Percentiles rank a stretch among this genome's conserved stretches.
Evolutionary conservation across 2,113 vertebrate species (phyloP).

Genomic region (Australoheros scitulus): DNA sequence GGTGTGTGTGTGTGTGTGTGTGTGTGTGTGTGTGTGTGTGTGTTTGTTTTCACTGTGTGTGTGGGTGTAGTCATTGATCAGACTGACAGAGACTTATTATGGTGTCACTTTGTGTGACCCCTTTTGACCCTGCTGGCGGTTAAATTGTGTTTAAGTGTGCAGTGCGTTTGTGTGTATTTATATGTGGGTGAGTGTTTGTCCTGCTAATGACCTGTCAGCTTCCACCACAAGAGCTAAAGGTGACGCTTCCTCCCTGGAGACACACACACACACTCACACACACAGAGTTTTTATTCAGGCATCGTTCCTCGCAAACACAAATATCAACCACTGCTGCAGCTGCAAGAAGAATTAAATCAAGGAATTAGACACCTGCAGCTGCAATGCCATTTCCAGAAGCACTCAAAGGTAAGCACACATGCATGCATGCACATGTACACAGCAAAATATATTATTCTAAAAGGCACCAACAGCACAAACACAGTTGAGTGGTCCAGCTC

Average conservation of each 20-base stretch:
- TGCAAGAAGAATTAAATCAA: conserved; percentile 28
- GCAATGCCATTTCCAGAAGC: neutral
- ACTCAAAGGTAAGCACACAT: neutral
- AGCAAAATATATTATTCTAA: too few species aligned
- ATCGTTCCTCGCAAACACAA: conserved; percentile 19
- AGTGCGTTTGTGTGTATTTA: neutral
- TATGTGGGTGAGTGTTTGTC: conserved; percentile 48
- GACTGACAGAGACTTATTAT: conserved; percentile 73
- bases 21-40: conserved; percentile 39
- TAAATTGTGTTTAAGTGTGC: conserved; percentile 43
- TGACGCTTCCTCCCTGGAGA: conserved; percentile 58
- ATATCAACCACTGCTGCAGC: conserved; percentile 36
- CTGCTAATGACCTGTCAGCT: conserved; percentile 70
- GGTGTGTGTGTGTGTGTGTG: neutral
- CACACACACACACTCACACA: neutral
- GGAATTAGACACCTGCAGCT: neutral
- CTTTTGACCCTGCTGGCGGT: conserved; percentile 52
- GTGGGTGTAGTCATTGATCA: conserved; percentile 68
- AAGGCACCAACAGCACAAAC: too few species aligned
- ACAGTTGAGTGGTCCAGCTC: too few species aligned
- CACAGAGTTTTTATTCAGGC: conserved; percentile 30
- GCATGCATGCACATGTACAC: neutral
- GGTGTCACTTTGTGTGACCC: conserved; percentile 56
- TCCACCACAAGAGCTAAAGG: conserved; percentile 62
- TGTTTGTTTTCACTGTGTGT: conserved; percentile 42